A percentile compares a stretch with the other conserved stretches of the same genome.
Conservation (phyloP, 2,113 vertebrate genomes). For the Myiozetetes cayanensis region DNA sequence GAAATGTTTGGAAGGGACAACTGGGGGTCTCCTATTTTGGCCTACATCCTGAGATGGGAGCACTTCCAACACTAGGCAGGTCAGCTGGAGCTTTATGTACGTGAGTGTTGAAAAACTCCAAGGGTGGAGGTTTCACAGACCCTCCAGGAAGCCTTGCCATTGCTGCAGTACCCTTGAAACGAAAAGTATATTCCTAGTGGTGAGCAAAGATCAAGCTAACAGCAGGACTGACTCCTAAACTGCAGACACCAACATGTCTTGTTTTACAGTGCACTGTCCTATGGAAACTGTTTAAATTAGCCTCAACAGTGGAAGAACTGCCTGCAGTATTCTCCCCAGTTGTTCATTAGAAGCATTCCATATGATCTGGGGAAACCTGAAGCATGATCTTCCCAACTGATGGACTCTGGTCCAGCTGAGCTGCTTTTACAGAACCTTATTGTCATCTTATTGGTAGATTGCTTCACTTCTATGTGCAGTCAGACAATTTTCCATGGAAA, state of each 20-base stretch:
- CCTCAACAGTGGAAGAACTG: background rate
- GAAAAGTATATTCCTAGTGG: background rate
- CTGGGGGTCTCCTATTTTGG: background rate
- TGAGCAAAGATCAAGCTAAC: background rate
- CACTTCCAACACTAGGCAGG: background rate
- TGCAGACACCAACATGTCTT: fast-evolving
- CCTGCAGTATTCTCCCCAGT: background rate
- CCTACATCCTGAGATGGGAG: background rate
- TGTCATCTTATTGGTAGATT: background rate
- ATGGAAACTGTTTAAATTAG: background rate
- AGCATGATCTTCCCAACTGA: fast-evolving
- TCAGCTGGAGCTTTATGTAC: background rate
- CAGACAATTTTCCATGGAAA: background rate
- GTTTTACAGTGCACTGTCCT: fast-evolving
- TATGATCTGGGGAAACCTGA: background rate
- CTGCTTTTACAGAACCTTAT: background rate
- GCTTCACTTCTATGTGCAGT: background rate
- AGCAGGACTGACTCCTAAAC: background rate
- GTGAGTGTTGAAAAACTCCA: background rate
- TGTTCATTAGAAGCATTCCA: background rate
- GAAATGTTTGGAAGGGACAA: background rate
- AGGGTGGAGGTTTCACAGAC: background rate
- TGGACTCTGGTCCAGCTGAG: background rate
- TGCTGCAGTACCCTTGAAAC: background rate
- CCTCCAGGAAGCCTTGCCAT: background rate